Conservation (phyloP, 2,113 vertebrate genomes). For the Baryphthengus martii region DNA sequence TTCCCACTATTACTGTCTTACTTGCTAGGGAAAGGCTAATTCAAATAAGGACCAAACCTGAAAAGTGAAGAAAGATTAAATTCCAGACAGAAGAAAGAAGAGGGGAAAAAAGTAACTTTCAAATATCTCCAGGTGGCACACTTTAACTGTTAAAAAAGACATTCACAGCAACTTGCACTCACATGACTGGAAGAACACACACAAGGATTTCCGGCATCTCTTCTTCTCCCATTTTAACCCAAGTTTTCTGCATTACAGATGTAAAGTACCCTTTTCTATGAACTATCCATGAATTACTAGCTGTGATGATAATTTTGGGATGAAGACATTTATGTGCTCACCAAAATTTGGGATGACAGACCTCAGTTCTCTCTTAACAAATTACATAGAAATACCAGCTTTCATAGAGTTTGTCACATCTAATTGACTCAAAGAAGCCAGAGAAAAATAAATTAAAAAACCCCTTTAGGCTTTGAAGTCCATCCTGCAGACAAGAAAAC, state of each 20-base stretch:
- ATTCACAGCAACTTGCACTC: neutral
- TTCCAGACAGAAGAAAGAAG: neutral
- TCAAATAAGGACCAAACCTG: neutral
- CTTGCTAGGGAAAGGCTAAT: neutral
- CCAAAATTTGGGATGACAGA: neutral
- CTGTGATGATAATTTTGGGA: neutral
- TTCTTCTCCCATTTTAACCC: neutral
- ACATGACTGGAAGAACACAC: neutral
- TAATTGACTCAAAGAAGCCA: neutral
- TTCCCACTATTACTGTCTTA: neutral
- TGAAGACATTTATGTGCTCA: neutral
- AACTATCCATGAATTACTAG: neutral
- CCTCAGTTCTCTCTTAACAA: neutral
- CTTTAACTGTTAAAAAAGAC: neutral
- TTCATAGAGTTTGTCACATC: neutral
- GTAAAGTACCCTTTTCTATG: neutral
- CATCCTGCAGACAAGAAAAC: neutral
- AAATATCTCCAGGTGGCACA: neutral
- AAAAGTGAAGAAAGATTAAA: neutral
- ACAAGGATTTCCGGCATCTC: neutral
- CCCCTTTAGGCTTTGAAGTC: neutral
- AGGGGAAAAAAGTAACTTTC: neutral
- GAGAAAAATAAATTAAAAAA: neutral
- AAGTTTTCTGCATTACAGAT: neutral
- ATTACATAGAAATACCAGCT: neutral